Conservation (phyloP, 2,888 invertebrate species). For the Lacanobia oleracea region DNA sequence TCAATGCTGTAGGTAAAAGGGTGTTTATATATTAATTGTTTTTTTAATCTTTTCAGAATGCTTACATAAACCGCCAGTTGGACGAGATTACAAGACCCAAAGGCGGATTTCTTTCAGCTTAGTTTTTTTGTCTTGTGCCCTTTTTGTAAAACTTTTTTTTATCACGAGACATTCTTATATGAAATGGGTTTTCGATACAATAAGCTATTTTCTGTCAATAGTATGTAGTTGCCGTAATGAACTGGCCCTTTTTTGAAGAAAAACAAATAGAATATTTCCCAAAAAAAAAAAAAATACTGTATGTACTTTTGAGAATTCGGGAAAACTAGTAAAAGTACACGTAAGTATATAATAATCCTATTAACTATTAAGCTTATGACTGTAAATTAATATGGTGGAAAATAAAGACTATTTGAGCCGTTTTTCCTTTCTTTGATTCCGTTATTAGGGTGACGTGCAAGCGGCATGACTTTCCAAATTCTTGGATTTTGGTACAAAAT, state of each 20-base stretch:
- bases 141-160: background rate
- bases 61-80: slow-evolving; percentile 78
- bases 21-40: background rate
- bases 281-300: background rate
- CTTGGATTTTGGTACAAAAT: no score
- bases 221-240: background rate
- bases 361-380: no score
- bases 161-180: background rate
- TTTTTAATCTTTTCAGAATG: slow-evolving; percentile 75
- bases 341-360: background rate
- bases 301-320: background rate
- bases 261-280: background rate
- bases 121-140: slow-evolving; percentile 11
- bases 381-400: no score
- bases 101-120: slow-evolving; percentile 80
- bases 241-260: background rate
- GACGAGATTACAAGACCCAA: slow-evolving; percentile 77
- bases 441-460: background rate
- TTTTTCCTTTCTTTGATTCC: background rate
- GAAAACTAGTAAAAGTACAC: background rate
- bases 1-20: no score
- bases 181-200: background rate
- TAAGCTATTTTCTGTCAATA: no score
- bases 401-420: no score
- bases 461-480: background rate